Evolutionary conservation across 2,797 vertebrate genomes (phyloP).

Genomic region (Neosilurus mollespiculum): DNA sequence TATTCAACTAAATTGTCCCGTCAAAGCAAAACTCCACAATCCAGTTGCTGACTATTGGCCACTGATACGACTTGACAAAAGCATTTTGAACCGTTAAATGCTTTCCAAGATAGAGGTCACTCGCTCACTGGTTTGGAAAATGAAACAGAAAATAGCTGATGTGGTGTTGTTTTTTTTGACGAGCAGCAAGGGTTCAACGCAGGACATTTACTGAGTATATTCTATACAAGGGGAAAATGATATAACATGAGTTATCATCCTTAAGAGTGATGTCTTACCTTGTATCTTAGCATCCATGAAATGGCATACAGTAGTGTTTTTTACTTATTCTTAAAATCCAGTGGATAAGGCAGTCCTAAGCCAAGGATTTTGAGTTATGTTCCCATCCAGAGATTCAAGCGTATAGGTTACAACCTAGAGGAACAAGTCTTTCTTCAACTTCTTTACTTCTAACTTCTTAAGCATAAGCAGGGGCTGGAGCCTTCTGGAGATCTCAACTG

Average conservation of each 20-base stretch:
- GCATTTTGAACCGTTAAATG: constrained; percentile 27
- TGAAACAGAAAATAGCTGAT: constrained; percentile 31
- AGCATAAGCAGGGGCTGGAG: too few relatives aligned
- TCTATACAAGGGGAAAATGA: background rate
- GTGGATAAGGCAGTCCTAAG: background rate
- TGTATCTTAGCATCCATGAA: background rate
- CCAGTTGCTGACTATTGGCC: constrained; percentile 12
- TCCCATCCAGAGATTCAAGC: background rate
- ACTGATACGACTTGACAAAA: constrained; percentile 34
- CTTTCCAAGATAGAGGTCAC: constrained; percentile 36
- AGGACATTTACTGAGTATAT: constrained; percentile 12
- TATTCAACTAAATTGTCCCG: constrained; percentile 2
- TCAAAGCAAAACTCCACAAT: background rate
- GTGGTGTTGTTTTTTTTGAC: constrained; percentile 14
- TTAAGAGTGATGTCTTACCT: background rate
- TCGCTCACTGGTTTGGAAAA: constrained; percentile 30
- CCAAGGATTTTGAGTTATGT: background rate
- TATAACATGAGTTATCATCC: background rate
- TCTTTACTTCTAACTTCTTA: too few relatives aligned
- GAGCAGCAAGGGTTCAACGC: background rate
- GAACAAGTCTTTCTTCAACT: too few relatives aligned
- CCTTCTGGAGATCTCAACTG: too few relatives aligned
- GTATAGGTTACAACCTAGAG: background rate
- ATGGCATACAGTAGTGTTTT: background rate
- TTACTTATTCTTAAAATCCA: background rate